Base-by-base conservation (phyloP, 2,797 vertebrate species). In the Cottoperca gobio region DNA sequence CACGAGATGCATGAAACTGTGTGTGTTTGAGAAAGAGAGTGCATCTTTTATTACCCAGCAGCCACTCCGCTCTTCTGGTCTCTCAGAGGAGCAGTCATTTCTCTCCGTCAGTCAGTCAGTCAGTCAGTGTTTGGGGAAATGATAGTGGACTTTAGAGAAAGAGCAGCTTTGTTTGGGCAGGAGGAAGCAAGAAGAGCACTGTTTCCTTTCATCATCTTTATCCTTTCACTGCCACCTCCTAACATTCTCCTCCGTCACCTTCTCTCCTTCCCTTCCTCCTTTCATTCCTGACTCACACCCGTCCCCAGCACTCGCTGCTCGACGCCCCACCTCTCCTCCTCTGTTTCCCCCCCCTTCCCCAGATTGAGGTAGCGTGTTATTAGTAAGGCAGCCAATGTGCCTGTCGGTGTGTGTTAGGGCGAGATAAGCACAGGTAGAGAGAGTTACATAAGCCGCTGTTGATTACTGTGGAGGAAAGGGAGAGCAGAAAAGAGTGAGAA, bases 391-490 rank as follows among this genome's bases (percentile, higher is more conserved):
- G 90, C 91, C 91, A 90, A 92, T 94, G 92, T 92, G 92, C 83
- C 78, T 89, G 92, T 91, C 88, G 86, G 85, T 91, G 92, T 94
- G 93, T 95, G 94, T 92, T 89, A 86, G 87, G 78, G 86, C 53
- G 89, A 93, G 95, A 96, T 95, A 95, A 95, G 94, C 92, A 89
- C 94, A 95, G 94, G 94, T 95, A 93, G 93, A 93, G 91, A 90
- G 93, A 93, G 93, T 95, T 95, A 95, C 86, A 84, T 95, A 95
- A 96, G 90, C 88, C 86, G 79, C 84, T 76, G 89, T 90, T 94
- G 92, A 94, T 94, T 94, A 93, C 91, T 89, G 83, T 92, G 90
- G 90, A 93, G 88, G 88, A 93, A 89, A 92, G 80, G 82, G 67
- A 79, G 79, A 85, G 77, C 52, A 68, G 76, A 80, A 60, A 73